phyloP scores from a whole-genome alignment of 2,797 vertebrate genomes.

The Synaphobranchus kaupii region DNA sequence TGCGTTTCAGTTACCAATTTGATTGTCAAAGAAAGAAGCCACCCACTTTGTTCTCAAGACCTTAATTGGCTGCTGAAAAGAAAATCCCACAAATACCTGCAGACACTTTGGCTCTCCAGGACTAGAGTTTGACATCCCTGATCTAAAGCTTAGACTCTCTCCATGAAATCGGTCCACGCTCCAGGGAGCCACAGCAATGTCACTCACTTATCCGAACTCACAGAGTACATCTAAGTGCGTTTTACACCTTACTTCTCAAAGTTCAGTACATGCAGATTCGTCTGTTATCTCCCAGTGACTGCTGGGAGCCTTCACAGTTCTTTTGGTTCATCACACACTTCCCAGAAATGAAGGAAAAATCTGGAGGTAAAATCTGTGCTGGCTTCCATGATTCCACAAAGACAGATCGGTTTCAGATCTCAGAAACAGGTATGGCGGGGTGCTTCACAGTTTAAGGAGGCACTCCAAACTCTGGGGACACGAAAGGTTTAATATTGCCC shows the following conservation, averaged over 20 bases:
- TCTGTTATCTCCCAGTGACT: slow-evolving; percentile 43
- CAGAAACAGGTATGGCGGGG: slow-evolving; percentile 25
- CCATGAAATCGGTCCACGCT: slow-evolving; percentile 16
- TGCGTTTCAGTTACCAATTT: not conserved
- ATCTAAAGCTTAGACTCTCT: not conserved
- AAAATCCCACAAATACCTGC: slow-evolving; percentile 39
- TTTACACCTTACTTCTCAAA: slow-evolving; percentile 29
- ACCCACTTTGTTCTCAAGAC: slow-evolving; percentile 31
- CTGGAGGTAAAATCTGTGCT: slow-evolving; percentile 34
- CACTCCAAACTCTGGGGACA: slow-evolving; percentile 44
- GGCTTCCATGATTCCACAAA: not conserved
- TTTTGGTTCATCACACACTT: slow-evolving; percentile 42
- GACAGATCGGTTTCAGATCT: slow-evolving; percentile 21
- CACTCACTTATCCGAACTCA: slow-evolving; percentile 33
- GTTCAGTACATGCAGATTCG: slow-evolving; percentile 19
- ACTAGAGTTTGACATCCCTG: no score
- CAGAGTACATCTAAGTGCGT: slow-evolving; percentile 11
- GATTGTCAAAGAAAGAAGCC: not conserved
- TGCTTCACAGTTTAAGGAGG: slow-evolving; percentile 44
- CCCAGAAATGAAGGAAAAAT: slow-evolving; percentile 37
- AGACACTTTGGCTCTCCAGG: not conserved
- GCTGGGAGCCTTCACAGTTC: slow-evolving; percentile 31
- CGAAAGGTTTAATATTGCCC: not conserved
- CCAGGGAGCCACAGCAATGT: slow-evolving; percentile 26
- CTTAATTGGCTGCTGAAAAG: slow-evolving; percentile 50